Conservation (phyloP, 2,797 vertebrate species). For the Premnoplex brunnescens region DNA sequence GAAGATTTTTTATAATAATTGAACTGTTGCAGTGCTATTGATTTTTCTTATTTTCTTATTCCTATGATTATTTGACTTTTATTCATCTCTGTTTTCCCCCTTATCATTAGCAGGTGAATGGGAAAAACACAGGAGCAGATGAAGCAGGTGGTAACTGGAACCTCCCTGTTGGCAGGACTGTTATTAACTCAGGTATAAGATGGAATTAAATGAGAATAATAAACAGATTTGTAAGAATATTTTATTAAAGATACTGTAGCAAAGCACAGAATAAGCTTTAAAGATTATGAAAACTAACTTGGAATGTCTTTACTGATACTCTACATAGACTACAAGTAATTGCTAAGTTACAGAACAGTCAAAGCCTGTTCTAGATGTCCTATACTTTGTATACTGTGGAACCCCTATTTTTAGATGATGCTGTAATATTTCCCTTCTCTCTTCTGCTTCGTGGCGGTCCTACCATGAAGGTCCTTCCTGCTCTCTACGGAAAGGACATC, state of each 20-base stretch:
- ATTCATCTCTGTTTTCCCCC: background rate
- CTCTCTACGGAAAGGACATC: background rate
- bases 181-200: background rate
- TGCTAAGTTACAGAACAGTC: constrained; percentile 55
- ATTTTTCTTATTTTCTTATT: background rate
- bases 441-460: background rate
- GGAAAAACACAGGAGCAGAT: background rate
- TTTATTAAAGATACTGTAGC: constrained; percentile 64
- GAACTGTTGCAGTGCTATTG: background rate
- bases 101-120: background rate
- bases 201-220: constrained; percentile 67
- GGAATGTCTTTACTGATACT: constrained; percentile 14
- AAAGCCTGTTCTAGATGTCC: constrained; percentile 54
- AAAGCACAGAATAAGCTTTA: constrained; percentile 64
- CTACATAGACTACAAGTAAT: constrained; percentile 41
- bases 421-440: background rate
- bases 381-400: background rate
- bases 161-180: background rate
- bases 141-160: background rate
- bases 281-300: constrained; percentile 51
- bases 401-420: background rate
- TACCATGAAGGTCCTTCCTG: background rate
- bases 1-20: background rate
- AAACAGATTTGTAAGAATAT: constrained; percentile 52
- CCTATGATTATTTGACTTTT: background rate